phyloP scores from a whole-genome alignment of 2,113 vertebrate genomes.

The Coracopsis vasa region DNA sequence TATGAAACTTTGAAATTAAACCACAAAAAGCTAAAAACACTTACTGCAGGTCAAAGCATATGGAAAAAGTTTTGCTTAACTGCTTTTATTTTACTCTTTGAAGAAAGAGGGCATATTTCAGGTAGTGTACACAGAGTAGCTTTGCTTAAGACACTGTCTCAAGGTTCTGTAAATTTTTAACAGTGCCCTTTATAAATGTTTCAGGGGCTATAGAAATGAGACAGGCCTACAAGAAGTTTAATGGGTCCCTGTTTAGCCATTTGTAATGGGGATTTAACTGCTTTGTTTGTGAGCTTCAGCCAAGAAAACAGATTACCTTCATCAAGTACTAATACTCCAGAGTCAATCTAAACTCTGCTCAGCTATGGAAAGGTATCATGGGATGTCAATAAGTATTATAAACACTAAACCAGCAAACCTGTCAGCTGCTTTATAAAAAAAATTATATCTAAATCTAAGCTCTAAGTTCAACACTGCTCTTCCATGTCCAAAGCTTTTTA shows the following conservation, averaged over 20 bases:
- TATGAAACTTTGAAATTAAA: not conserved
- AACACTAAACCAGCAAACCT: slow-evolving; percentile 76
- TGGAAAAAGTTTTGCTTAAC: not conserved
- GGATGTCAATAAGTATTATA: slow-evolving; percentile 72
- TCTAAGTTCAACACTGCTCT: slow-evolving; percentile 71
- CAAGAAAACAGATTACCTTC: slow-evolving; percentile 87
- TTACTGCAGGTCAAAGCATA: not conserved
- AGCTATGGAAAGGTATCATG: slow-evolving; percentile 74
- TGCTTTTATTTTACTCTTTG: slow-evolving; percentile 19
- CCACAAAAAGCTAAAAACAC: not conserved
- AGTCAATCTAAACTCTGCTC: slow-evolving; percentile 73
- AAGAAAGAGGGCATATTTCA: slow-evolving; percentile 15
- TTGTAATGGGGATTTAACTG: slow-evolving; percentile 82
- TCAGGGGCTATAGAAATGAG: slow-evolving; percentile 74
- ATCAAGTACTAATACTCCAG: slow-evolving; percentile 79
- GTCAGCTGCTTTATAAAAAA: slow-evolving; percentile 75
- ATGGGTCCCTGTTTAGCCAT: slow-evolving; percentile 78
- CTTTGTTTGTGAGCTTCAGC: slow-evolving; percentile 80
- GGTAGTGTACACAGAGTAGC: slow-evolving; percentile 8
- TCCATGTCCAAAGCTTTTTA: slow-evolving; percentile 61
- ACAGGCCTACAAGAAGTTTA: slow-evolving; percentile 78
- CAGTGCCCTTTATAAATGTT: slow-evolving; percentile 82
- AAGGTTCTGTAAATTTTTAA: slow-evolving; percentile 78
- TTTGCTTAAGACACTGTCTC: slow-evolving; percentile 62
- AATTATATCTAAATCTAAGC: slow-evolving; percentile 73